Base-by-base conservation (phyloP, 2,113 vertebrate genomes). In the Lophotis ruficrista region DNA sequence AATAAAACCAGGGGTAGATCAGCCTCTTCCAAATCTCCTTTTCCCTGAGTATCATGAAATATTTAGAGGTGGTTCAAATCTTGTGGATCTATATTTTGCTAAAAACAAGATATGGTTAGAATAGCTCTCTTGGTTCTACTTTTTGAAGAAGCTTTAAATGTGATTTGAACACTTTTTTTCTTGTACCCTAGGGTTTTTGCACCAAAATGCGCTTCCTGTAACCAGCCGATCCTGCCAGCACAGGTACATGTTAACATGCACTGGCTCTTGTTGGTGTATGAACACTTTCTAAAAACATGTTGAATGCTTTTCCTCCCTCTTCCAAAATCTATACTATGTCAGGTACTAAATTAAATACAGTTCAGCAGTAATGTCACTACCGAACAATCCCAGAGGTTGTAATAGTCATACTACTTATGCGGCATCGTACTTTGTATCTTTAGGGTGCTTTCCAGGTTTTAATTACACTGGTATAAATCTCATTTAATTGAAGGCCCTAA, bases 161-260 rank as follows among this genome's bases (percentile, higher is more conserved):
- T 87, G 62, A 84, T 72, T 79, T 95, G 30, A 89, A 80, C 22
- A 10, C n/a, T 90, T 82, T 91, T 86, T 54, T 89, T 43, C 56
- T 68, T 87, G 24, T 51, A 56, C 66, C 92, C 27, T 94, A 99
- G 99, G 96, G 99, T 99, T 96, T 99, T 99, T 98, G 99, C 99
- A 88, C 99, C 99, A 51, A 99, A 99, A 97, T 99, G 99, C 92
- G 99, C 99, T 89, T 99, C 99, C 57, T 99, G 99, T 96, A 99
- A 98, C 96, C 99, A 99, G 90, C 99, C 99, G 7, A 99, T 99
- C 97, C 99, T 99, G 37, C 99, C 99, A 93, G 99, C 98, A 87
- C 99, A 99, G 99, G 99, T 99, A 98, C 41, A 64, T 78, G 51
- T 68, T 48, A n/a, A 35, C 27, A 8, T 15, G 69, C 60, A 24